These are phyloP conservation scores for Momotus momota DNA, from an alignment of 2,797 vertebrate genomes.

Conservation along the genomic window DNA sequence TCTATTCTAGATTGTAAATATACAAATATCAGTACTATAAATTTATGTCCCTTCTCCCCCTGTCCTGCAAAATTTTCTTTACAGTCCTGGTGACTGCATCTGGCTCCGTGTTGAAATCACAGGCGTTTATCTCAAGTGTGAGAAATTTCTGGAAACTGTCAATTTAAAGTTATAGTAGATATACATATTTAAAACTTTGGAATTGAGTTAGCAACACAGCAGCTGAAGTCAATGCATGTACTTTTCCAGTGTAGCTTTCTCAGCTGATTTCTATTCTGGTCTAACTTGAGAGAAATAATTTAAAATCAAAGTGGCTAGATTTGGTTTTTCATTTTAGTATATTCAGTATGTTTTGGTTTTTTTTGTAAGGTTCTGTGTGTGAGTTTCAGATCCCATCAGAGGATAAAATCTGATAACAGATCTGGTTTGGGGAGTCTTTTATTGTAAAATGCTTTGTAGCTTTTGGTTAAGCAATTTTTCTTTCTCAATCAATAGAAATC, in stretches of 20 bases:
- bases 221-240: neutral
- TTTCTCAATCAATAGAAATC: neutral
- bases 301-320: neutral
- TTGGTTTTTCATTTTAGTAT: neutral
- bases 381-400: constrained; percentile 27
- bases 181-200: neutral
- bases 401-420: constrained; percentile 3
- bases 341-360: neutral
- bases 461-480: neutral
- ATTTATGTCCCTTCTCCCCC: neutral
- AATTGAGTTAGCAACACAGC: constrained; percentile 28
- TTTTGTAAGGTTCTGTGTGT: neutral
- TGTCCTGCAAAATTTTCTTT: neutral
- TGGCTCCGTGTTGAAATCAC: neutral
- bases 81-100: neutral
- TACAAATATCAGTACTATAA: neutral
- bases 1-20: neutral
- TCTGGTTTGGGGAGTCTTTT: neutral
- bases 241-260: constrained; percentile 29
- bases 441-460: neutral
- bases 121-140: constrained; percentile 28
- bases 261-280: constrained; percentile 36
- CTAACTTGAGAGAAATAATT: constrained; percentile 41
- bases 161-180: constrained; percentile 28
- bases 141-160: neutral